Conservation (phyloP, 1,140 invertebrate species). For the Apis cerana region DNA sequence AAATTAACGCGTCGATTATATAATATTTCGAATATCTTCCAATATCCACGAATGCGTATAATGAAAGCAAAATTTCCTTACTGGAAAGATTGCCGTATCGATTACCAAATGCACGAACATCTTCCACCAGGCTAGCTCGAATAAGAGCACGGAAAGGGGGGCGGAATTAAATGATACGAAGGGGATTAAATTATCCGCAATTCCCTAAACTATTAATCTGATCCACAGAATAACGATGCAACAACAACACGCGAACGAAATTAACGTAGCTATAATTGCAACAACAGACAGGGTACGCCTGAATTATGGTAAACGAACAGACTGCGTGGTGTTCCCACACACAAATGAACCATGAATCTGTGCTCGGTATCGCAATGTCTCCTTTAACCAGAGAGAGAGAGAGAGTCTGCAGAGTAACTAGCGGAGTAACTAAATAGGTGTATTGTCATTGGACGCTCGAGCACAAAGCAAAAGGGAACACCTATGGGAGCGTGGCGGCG, state of each 20-base stretch:
- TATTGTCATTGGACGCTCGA: conserved; percentile 68
- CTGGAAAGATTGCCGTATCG: too few species aligned
- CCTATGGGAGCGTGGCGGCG: conserved; percentile 39
- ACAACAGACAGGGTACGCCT: conserved; percentile 18
- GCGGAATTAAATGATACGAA: too few species aligned
- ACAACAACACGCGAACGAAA: background rate
- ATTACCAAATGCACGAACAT: too few species aligned
- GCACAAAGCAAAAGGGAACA: conserved; percentile 61
- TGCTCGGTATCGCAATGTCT: conserved; percentile 4
- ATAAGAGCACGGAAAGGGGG: too few species aligned
- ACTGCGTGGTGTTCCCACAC: conserved; percentile 7
- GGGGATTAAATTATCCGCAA: conserved; percentile 2
- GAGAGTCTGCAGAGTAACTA: background rate
- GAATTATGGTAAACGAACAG: conserved; percentile 13
- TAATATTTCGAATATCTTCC: too few species aligned
- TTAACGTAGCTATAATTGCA: conserved; percentile 38
- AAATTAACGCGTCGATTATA: too few species aligned
- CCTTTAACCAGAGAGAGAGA: background rate
- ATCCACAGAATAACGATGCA: background rate
- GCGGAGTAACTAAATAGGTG: conserved; percentile 35
- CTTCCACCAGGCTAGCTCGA: too few species aligned
- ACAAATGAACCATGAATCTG: conserved; percentile 5
- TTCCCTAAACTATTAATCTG: conserved; percentile 1
- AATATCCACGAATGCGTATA: too few species aligned
- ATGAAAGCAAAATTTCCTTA: too few species aligned